Base-by-base conservation (phyloP, 2,113 vertebrate species). In the Marmota monax region DNA sequence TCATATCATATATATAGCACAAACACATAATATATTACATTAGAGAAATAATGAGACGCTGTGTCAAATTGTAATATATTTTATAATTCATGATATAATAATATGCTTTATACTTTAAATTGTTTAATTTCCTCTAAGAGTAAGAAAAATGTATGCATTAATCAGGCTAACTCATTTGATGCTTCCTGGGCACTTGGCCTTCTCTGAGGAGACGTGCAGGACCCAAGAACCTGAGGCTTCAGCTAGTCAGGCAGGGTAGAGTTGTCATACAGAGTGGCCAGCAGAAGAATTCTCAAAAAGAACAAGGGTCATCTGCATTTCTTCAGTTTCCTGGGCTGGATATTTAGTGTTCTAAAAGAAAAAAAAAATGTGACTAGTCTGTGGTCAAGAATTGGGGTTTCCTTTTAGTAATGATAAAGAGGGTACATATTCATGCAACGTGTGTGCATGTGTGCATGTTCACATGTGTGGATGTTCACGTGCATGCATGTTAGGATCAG, bases 141-240 rank as follows among this genome's bases (percentile, higher is more conserved):
- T 22, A 56, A 89, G 76, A 76, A 51, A 88, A 65, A 17, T 2
- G 34, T 2, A 5, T 4, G 20, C 2, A 56, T 4, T 6, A 29
- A 27, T 8, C 16, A 93, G 14, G 0, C 53, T 85, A 18, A 58
- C 45, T 67, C 23, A 7, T 53, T 48, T 51, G 32, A 0, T 8
- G 5, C 9, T 42, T 20, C 4, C 22, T 34, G 20, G 42, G 14
- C 5, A 34, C 2, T 53, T 48, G 74, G 17, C 42, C 42, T 65
- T 0, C 63, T n/a, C 72, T 34, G 11, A n/a, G 25, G 34, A 74
- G 10, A 4, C 1, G 0, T 1, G 7, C 0, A 2, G 37, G 25
- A 1, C 65, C 14, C 6, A 3, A 1, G 23, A 22, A 48, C 70
- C 22, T 5, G 0, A 1, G 1, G 12, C 23, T 18, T 78, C 25